These are phyloP conservation scores for Mimachlamys varia DNA, from an alignment of 2,888 invertebrate genomes.

Conservation along the genomic window DNA sequence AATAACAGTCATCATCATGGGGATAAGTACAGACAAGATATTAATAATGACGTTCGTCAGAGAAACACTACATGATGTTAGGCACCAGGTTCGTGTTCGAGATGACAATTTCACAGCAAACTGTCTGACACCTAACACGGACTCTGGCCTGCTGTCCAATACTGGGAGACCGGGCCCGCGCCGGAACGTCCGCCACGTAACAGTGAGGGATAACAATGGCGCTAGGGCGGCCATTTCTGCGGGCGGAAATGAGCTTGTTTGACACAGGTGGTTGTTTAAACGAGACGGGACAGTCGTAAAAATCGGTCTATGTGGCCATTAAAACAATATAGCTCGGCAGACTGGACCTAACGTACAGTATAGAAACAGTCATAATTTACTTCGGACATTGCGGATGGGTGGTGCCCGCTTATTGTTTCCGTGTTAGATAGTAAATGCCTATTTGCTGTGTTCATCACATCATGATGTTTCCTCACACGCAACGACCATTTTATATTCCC, in stretches of 20 bases:
- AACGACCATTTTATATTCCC: background rate
- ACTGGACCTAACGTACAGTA: background rate
- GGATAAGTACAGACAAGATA: background rate
- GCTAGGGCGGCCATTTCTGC: background rate
- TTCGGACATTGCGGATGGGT: too few relatives aligned
- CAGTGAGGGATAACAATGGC: background rate
- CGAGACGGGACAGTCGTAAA: background rate
- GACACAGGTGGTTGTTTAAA: slow-evolving; percentile 9
- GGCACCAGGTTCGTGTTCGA: slow-evolving; percentile 24
- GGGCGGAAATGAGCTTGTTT: background rate
- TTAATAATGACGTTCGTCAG: background rate
- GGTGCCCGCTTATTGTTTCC: background rate
- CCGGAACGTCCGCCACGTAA: background rate
- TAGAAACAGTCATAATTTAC: background rate
- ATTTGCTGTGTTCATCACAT: background rate
- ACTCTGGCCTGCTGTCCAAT: background rate
- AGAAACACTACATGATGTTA: background rate
- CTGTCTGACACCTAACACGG: background rate
- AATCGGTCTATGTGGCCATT: background rate
- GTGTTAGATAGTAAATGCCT: slow-evolving; percentile 1
- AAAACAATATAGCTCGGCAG: background rate
- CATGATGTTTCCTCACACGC: background rate
- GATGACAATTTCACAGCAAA: background rate
- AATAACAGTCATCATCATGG: background rate
- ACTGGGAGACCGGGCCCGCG: background rate